Evolutionary conservation across 2,113 vertebrate species (phyloP).

Genomic region (Scomber japonicus): DNA sequence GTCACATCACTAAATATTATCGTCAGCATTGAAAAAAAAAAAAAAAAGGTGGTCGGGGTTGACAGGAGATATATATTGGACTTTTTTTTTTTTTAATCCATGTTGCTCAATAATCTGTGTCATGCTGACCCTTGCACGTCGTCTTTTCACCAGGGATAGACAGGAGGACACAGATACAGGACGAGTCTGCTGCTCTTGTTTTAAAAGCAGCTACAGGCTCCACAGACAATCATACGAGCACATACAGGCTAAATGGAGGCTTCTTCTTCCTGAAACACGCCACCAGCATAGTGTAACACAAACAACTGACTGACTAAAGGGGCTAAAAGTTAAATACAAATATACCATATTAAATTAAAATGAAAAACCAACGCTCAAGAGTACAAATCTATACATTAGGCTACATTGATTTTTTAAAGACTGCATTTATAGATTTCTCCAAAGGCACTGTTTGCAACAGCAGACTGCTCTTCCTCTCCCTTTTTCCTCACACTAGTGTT

Average conservation of each 20-base stretch:
- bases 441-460: conserved; percentile 87
- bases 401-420: conserved; percentile 80
- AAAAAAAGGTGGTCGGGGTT: neutral
- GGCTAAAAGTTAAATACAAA: conserved; percentile 80
- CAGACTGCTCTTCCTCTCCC: conserved; percentile 75
- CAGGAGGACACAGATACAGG: conserved; percentile 5
- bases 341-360: conserved; percentile 82
- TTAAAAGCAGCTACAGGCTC: no score
- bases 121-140: neutral
- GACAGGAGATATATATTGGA: conserved; percentile 42
- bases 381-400: conserved; percentile 86
- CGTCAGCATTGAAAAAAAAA: conserved; percentile 30
- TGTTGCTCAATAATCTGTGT: conserved; percentile 18
- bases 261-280: conserved; percentile 53
- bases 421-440: conserved; percentile 84
- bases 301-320: conserved; percentile 46
- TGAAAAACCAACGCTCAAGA: conserved; percentile 60
- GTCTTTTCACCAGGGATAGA: conserved; percentile 3
- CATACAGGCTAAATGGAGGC: conserved; percentile 37
- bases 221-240: conserved; percentile 13
- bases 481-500: conserved; percentile 75
- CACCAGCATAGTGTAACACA: conserved; percentile 73
- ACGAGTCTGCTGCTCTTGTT: neutral
- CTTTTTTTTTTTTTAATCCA: conserved; percentile 26
- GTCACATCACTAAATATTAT: conserved; percentile 57